Percentiles rank a stretch among this genome's conserved stretches.
Evolutionary conservation across 2,113 vertebrate species (phyloP).

Genomic region (Tupaia chinensis): DNA sequence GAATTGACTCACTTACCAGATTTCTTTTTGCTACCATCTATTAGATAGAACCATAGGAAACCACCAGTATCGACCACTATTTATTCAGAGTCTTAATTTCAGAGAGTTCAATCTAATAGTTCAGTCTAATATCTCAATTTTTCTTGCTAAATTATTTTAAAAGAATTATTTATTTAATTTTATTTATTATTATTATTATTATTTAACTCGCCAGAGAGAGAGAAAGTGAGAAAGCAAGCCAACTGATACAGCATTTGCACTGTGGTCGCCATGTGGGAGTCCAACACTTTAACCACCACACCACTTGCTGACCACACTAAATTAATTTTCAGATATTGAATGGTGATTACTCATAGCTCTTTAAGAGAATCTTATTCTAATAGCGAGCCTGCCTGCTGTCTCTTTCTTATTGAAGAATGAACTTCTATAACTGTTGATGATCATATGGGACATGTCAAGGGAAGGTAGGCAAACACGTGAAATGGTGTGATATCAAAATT

Average conservation of each 20-base stretch:
- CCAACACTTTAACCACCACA: too few species aligned
- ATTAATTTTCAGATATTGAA: not conserved
- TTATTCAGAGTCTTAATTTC: not conserved
- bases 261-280: too few species aligned
- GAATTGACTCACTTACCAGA: not conserved
- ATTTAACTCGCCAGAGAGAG: too few species aligned
- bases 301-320: not conserved
- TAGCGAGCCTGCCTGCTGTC: not conserved
- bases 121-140: too few species aligned
- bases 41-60: not conserved
- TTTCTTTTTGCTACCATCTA: not conserved
- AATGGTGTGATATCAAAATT: conserved; percentile 4
- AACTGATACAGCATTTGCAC: too few species aligned
- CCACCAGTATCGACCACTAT: not conserved
- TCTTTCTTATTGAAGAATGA: conserved; percentile 50
- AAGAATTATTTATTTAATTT: too few species aligned
- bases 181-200: too few species aligned
- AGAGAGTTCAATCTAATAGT: not conserved
- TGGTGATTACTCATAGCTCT: not conserved
- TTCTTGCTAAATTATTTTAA: too few species aligned
- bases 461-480: not conserved
- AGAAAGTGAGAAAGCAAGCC: too few species aligned
- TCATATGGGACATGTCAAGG: not conserved
- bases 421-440: not conserved
- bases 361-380: not conserved